Conservation (phyloP, 1,140 invertebrate species). For the Cydia splendana region DNA sequence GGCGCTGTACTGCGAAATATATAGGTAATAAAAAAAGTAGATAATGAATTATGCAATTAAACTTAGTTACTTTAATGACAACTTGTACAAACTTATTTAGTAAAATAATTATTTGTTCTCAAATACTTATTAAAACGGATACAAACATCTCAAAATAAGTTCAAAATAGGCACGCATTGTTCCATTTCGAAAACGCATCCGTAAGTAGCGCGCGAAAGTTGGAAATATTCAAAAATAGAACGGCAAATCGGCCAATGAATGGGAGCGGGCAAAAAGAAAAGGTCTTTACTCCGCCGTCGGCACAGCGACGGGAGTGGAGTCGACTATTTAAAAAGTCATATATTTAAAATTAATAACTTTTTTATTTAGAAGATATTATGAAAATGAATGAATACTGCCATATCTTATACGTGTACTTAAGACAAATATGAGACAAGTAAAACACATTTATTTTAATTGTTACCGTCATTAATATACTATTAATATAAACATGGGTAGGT, state of each 20-base stretch:
- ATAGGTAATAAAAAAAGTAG: no score
- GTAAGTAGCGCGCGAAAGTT: constrained; percentile 32
- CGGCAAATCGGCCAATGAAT: constrained; percentile 33
- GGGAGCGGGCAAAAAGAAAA: constrained; percentile 32
- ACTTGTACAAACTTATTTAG: no score
- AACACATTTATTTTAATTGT: no score
- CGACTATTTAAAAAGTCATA: neutral
- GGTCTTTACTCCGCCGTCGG: constrained; percentile 25
- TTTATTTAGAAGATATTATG: neutral
- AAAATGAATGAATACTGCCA: no score
- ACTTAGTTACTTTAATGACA: no score
- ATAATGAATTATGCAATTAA: no score
- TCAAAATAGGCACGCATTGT: constrained; percentile 19
- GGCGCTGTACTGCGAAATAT: no score
- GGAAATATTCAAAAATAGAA: constrained; percentile 34
- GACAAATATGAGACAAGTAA: neutral
- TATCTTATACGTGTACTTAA: no score
- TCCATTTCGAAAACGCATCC: constrained; percentile 23
- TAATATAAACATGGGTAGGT: no score
- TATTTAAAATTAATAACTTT: neutral
- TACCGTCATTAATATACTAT: no score
- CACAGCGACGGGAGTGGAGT: constrained; percentile 3
- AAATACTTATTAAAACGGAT: neutral
- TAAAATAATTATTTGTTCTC: no score
- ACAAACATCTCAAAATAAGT: constrained; percentile 2